These are phyloP conservation scores for Austrofundulus limnaeus DNA, from an alignment of 2,113 vertebrate genomes.

Conservation along the genomic window DNA sequence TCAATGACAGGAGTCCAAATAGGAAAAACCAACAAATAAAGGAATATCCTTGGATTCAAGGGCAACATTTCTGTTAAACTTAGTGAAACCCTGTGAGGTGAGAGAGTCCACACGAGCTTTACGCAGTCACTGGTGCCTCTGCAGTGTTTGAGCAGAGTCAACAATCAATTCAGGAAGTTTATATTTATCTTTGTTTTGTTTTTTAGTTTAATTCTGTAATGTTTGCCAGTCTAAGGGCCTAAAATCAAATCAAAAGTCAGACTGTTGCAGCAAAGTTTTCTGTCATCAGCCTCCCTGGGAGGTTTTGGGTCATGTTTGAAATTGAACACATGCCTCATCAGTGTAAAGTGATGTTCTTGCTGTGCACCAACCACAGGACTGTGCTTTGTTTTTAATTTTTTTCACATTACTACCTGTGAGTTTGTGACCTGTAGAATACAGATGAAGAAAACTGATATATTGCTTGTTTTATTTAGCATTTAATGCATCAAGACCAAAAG, in stretches of 20 bases:
- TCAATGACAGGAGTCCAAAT: conserved; percentile 37
- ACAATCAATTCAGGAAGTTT: conserved; percentile 60
- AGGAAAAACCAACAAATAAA: conserved; percentile 53
- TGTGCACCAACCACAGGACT: conserved; percentile 47
- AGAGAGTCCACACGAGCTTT: conserved; percentile 32
- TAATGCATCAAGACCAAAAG: not conserved
- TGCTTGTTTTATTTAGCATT: not conserved
- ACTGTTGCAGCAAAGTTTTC: conserved; percentile 35
- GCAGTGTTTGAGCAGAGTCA: conserved; percentile 51
- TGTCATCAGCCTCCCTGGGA: conserved; percentile 42
- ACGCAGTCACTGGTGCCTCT: conserved; percentile 15
- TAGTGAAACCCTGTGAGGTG: conserved; percentile 30
- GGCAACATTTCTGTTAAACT: conserved; percentile 37
- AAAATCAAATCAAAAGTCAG: conserved; percentile 50
- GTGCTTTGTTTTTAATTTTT: conserved; percentile 56
- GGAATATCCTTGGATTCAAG: conserved; percentile 54
- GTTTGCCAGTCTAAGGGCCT: conserved; percentile 53
- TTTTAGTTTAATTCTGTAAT: conserved; percentile 58
- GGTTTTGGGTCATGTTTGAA: conserved; percentile 48
- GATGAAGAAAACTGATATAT: conserved; percentile 6
- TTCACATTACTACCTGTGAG: conserved; percentile 52
- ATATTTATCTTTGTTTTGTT: conserved; percentile 60
- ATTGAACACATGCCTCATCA: conserved; percentile 47
- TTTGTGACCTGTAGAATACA: conserved; percentile 13
- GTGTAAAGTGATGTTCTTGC: conserved; percentile 49